Conservation (phyloP, 2,797 vertebrate genomes). For the Sarcophilus harrisii region DNA sequence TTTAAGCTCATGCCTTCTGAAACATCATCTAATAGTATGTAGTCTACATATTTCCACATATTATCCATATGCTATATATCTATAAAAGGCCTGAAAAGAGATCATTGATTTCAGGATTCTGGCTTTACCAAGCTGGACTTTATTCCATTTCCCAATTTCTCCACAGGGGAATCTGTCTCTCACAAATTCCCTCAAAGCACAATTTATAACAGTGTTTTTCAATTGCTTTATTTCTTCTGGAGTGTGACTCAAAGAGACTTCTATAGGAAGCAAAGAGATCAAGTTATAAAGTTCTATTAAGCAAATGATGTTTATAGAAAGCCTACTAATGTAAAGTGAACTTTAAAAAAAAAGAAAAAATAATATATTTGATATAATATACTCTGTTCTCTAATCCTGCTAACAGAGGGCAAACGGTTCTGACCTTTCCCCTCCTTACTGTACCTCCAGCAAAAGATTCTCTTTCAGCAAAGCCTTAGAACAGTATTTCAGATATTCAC, state of each 20-base stretch:
- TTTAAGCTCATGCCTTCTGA: not conserved
- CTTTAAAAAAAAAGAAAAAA: fast-evolving
- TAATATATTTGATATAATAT: not conserved
- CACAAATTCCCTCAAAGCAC: constrained; percentile 6
- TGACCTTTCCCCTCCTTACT: not conserved
- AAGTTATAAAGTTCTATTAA: constrained; percentile 22
- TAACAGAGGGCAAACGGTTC: not conserved
- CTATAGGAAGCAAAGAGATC: constrained; percentile 36
- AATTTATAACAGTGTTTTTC: constrained; percentile 24
- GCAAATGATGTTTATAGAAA: not conserved
- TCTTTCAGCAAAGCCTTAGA: not conserved
- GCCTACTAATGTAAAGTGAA: not conserved
- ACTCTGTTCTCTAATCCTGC: not conserved
- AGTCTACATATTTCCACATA: not conserved
- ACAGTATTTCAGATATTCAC: not conserved
- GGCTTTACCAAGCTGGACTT: not conserved
- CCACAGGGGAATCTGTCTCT: not conserved
- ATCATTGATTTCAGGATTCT: not conserved
- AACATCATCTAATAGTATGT: not conserved
- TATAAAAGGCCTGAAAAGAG: not conserved
- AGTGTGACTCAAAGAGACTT: constrained; percentile 36
- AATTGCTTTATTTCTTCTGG: constrained; percentile 28
- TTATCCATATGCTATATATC: too few relatives aligned
- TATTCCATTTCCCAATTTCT: not conserved
- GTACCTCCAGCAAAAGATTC: not conserved